A percentile compares a stretch with the other conserved stretches of the same genome.
Conservation (phyloP, 37 sponge, comb jelly and placozoan species). For the Amphimedon queenslandica region DNA sequence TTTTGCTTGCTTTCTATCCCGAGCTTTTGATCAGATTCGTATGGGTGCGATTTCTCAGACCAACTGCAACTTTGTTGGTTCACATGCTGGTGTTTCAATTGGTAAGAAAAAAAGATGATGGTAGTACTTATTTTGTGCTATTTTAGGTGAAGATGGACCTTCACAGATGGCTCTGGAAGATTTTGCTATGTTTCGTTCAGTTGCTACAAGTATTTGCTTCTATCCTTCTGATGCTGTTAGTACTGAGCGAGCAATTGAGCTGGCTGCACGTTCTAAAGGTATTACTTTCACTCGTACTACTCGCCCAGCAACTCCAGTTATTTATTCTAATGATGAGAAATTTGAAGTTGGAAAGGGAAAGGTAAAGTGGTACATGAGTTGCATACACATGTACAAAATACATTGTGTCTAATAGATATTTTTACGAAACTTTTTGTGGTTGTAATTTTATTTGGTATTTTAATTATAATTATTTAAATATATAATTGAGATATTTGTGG, state of each 20-base stretch:
- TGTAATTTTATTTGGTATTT: too few species aligned
- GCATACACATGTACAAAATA: too few species aligned
- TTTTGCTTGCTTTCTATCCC: constrained; percentile 97
- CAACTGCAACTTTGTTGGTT: constrained; percentile 93
- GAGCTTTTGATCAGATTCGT: constrained; percentile 96
- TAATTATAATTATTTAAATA: too few species aligned
- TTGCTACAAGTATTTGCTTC: constrained; percentile 85
- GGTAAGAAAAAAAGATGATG: constrained; percentile 31
- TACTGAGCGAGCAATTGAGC: constrained; percentile 91
- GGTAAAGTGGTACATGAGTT: too few species aligned
- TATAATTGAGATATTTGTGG: too few species aligned
- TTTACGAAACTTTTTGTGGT: too few species aligned
- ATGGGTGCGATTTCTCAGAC: constrained; percentile 99
- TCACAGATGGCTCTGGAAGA: constrained; percentile 99
- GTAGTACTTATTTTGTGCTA: not conserved
- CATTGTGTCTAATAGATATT: too few species aligned
- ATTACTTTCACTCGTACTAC: constrained; percentile 94
- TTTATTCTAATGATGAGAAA: constrained; percentile 84
- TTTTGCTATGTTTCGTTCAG: constrained; percentile 93
- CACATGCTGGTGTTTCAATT: constrained; percentile 89
- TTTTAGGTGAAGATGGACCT: constrained; percentile 96
- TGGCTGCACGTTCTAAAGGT: constrained; percentile 90
- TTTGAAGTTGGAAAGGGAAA: constrained; percentile 98
- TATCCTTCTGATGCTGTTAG: constrained; percentile 97
- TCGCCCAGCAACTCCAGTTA: constrained; percentile 80